Evolutionary conservation across 2,888 invertebrate species (phyloP).

Genomic region (Asteroscopus sphinx): DNA sequence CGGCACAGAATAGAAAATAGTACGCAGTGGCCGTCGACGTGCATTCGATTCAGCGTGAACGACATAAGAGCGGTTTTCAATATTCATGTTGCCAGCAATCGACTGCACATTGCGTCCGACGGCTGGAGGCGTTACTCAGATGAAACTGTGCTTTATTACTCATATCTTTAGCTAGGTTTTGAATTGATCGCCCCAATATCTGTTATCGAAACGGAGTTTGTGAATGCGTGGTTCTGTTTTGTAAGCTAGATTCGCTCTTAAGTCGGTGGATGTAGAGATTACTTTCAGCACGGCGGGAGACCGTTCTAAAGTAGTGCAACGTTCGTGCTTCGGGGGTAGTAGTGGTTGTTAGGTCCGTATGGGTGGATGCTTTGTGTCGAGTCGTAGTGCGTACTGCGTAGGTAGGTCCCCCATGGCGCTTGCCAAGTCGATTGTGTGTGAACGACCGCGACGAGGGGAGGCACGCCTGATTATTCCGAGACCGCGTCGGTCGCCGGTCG

Average conservation of each 20-base stretch:
- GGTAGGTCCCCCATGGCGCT: constrained; percentile 81
- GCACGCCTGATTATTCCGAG: constrained; percentile 85
- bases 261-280: constrained; percentile 53
- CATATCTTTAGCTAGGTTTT: constrained; percentile 68
- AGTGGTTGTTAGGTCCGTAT: constrained; percentile 79
- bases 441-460: constrained; percentile 87
- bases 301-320: constrained; percentile 69
- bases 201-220: constrained; percentile 71
- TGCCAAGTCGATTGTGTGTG: constrained; percentile 86
- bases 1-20: too few relatives aligned
- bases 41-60: constrained; percentile 77
- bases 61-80: constrained; percentile 86
- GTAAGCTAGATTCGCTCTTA: constrained; percentile 43
- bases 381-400: constrained; percentile 83
- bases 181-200: constrained; percentile 58
- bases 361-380: constrained; percentile 84
- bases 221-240: constrained; percentile 62
- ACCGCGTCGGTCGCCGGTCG: constrained; percentile 81
- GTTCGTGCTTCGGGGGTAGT: constrained; percentile 76
- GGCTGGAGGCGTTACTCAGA: constrained; percentile 58
- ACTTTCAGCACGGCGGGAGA: constrained; percentile 44
- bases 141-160: constrained; percentile 77
- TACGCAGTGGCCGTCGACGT: constrained; percentile 70
- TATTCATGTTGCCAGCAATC: constrained; percentile 79
- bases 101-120: constrained; percentile 81